Evolutionary conservation across 64 coral and sea anemone species (phyloP).

Genomic region (Pocillopora damicornis): DNA sequence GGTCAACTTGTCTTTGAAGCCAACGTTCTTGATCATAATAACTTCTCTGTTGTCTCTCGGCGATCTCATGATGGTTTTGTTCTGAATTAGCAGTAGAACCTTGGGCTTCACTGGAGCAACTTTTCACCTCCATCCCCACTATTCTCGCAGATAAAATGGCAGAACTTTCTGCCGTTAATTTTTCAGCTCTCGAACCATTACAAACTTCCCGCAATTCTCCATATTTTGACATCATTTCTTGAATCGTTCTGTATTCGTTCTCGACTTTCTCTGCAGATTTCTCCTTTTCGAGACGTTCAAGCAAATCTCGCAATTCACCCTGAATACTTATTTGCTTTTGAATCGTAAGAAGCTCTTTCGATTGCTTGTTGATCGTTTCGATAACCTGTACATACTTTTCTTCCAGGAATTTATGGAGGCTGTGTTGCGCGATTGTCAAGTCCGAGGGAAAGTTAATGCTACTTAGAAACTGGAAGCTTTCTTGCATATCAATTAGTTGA

Average conservation of each 20-base stretch:
- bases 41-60: neutral
- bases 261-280: neutral
- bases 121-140: neutral
- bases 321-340: constrained; percentile 16
- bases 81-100: neutral
- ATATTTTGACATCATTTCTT: neutral
- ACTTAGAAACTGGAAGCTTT: constrained; percentile 1
- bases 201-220: constrained; percentile 15
- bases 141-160: neutral
- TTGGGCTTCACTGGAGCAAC: too few relatives aligned
- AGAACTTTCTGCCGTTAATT: neutral
- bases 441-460: neutral
- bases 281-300: neutral
- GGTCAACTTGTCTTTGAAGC: neutral
- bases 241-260: neutral
- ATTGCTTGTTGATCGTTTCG: neutral
- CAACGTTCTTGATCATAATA: neutral
- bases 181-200: neutral
- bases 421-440: neutral
- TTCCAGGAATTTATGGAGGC: neutral
- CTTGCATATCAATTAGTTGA: neutral
- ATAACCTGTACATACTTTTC: neutral
- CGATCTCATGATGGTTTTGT: neutral
- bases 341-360: neutral
- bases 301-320: neutral